Conservation (phyloP, 30 jellyfish, hydroid and myxozoan species). For the Aurelia aurita complex sp. Pacific region DNA sequence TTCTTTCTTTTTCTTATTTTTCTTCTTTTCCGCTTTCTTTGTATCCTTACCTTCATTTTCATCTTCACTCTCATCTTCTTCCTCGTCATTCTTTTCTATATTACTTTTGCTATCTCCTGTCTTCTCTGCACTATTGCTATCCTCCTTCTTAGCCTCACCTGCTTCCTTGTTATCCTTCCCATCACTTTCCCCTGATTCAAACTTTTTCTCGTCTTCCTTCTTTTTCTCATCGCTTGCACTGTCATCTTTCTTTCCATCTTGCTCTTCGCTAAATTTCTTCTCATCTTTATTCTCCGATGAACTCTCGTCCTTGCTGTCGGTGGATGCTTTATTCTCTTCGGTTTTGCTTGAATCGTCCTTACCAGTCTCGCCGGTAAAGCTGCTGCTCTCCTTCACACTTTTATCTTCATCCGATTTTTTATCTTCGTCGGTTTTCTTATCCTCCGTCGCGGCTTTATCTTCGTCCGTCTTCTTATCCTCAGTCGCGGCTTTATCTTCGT, state of each 20-base stretch:
- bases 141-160: background rate
- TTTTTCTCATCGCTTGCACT: background rate
- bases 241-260: background rate
- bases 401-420: conserved; percentile 24
- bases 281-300: conserved; percentile 32
- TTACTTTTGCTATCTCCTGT: background rate
- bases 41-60: conserved; percentile 3
- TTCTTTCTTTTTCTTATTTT: conserved; percentile 54
- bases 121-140: conserved; percentile 1
- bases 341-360: background rate
- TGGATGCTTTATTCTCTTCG: conserved; percentile 5
- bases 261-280: conserved; percentile 15
- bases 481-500: conserved; percentile 12
- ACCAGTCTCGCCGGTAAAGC: background rate
- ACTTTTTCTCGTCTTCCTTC: background rate
- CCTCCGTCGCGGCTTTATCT: background rate
- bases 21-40: conserved; percentile 4
- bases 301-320: conserved; percentile 1
- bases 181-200: background rate
- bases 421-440: conserved; percentile 18
- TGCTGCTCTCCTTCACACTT: conserved; percentile 8
- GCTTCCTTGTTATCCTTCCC: conserved; percentile 9
- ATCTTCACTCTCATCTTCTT: conserved; percentile 8
- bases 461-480: conserved; percentile 12
- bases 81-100: conserved; percentile 7